Percentiles rank a stretch among this genome's conserved stretches.
Evolutionary conservation across 2,888 invertebrate genomes (phyloP).

Genomic region (Troilus luridus): DNA sequence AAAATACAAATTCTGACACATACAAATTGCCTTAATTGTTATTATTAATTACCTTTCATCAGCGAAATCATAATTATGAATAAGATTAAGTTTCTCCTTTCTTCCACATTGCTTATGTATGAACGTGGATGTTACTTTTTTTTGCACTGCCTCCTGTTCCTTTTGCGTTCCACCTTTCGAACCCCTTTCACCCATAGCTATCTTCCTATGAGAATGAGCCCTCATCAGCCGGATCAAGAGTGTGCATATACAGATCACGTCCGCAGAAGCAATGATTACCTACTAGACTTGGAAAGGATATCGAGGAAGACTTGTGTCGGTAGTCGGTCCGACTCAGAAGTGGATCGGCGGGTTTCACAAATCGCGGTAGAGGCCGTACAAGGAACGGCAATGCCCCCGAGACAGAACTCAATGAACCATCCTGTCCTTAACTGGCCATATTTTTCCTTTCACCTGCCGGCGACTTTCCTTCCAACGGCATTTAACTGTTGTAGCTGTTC

Average conservation of each 20-base stretch:
- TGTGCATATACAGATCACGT: background rate
- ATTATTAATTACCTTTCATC: no score
- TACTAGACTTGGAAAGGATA: background rate
- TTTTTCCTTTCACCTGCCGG: conserved; percentile 31
- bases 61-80: background rate
- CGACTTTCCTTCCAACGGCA: conserved; percentile 26
- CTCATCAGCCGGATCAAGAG: background rate
- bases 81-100: background rate
- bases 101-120: background rate
- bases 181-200: background rate
- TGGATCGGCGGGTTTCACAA: conserved; percentile 1
- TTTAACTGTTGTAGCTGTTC: background rate
- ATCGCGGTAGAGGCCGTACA: background rate
- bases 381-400: background rate
- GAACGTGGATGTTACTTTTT: background rate
- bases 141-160: background rate
- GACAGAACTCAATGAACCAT: background rate
- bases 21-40: no score
- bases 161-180: background rate
- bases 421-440: conserved; percentile 15
- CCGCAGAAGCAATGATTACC: background rate
- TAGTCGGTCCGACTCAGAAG: background rate
- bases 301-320: background rate
- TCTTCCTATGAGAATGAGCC: background rate
- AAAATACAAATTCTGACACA: no score